Base-by-base conservation (phyloP, 2,888 invertebrate genomes). In the Drosophila austrosaltans region DNA sequence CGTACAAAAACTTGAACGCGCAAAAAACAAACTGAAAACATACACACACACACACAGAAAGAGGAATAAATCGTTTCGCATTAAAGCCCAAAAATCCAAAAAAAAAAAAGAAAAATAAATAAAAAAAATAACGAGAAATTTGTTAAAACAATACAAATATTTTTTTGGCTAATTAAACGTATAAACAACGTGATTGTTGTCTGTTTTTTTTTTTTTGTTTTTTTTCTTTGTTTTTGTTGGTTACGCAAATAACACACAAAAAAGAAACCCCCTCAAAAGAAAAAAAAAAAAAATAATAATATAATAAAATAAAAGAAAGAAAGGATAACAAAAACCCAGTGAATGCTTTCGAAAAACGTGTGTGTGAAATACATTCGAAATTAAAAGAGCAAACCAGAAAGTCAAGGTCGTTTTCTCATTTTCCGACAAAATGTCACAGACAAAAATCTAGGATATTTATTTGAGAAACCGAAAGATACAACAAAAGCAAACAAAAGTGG, bases 1-100 rank as follows among this genome's bases (percentile, higher is more conserved):
- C 89, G 90, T 87, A 85, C 81, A 89, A 82, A 88, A 83, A 69
- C 80, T 76, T 76, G 62, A 59, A 77, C 80, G 82, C 77, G 74
- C 80, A 76, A 69, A 32, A 67, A 63, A 65, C 57, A 66, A 59
- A 57, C 42, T 25, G 16, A 53, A 42, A 39, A 68, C 53, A 44
- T 44, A 57, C 63, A 48, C 60, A 53, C 22, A 42, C n/a, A 32
- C 22, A 25, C 48, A 64, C 10, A 54, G 59, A 67, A 63, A 61
- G 68, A 63, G 66, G 39, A 63, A 69, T 72, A 71, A 63, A 48
- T 54, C 66, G 57, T 56, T 56, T 56, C 56, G 56, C 56, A 36
- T 56, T 56, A 56, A 56, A 56, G 56, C 56, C 56, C 44, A 20
- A 8, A 20, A 48, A 22, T 48, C 20, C 8, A 25, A 8, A 8